Base-by-base conservation (phyloP, 2,888 invertebrate species). In the Ochropacha duplaris region DNA sequence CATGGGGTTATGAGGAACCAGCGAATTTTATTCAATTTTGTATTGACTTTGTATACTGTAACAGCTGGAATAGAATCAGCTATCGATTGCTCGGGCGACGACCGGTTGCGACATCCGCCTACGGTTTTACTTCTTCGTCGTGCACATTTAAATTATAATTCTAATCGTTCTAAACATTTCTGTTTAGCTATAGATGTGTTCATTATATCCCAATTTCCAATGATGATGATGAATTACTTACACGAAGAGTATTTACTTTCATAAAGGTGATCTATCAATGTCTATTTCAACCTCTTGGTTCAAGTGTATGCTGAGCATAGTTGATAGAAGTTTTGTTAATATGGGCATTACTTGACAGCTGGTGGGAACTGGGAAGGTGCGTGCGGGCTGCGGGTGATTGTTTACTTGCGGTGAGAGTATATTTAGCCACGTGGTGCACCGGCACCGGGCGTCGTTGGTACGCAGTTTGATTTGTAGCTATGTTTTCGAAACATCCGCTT, bases 61-160 rank as follows among this genome's bases (percentile, higher is more conserved):
- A 26, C 24, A 60, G 69, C 62, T 74, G 60, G 77, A 81, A 78
- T 76, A 72, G 74, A 69, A 72, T 69, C 58, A 54, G 55, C 65
- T 74, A 76, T 81, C 71, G 76, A 79, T 78, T 71, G 67, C 56
- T 61, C 71, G 76, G 79, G 72, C 76, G 72, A 61, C 69, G 76
- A 72, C 76, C 76, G 69, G 65, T 57, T 70, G 31, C 28, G 52
- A 71, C 74, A 73, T 79, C 78, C 78, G 76, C 65, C 60, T 60
- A 56, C 62, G 58, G n/a, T n/a, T n/a, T 57, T 55, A 62, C 60
- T 59, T 65, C 58, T 58, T 64, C 58, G 56, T 51, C 52, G 51
- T 56, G 55, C 51, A 19, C 44, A 19, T 19, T 44, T 19, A 19
- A 19, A 44, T 9, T 44, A 44, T 44, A 19, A 44, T 44, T 19